phyloP scores from a whole-genome alignment of 2,797 vertebrate genomes.

The Nyctibius grandis region DNA sequence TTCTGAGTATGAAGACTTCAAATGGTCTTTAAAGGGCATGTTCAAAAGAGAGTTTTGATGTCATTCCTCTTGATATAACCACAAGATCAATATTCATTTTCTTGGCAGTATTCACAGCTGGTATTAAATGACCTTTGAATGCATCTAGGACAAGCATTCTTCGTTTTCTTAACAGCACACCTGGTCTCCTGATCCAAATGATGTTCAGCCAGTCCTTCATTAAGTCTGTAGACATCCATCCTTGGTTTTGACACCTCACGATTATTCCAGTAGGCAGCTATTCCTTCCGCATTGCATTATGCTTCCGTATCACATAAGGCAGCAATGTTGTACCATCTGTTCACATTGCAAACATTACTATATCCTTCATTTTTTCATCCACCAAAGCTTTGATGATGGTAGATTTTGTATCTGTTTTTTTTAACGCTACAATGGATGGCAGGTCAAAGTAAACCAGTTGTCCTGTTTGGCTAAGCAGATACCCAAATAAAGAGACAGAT shows the following conservation, averaged over 20 bases:
- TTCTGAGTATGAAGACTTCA: background rate
- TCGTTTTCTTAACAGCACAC: background rate
- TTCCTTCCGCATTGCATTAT: background rate
- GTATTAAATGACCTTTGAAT: background rate
- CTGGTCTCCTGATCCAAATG: background rate
- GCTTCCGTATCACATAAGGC: background rate
- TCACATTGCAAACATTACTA: background rate
- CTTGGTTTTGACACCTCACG: background rate
- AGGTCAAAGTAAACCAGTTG: background rate
- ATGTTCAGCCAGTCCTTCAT: background rate
- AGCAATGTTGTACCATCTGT: background rate
- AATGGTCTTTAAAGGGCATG: background rate
- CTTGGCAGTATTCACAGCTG: background rate
- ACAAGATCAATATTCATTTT: background rate
- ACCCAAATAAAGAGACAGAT: background rate
- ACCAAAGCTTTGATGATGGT: background rate
- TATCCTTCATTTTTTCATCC: background rate
- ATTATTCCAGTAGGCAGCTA: background rate
- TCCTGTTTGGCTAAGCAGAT: background rate
- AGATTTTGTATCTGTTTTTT: background rate
- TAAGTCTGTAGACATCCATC: background rate
- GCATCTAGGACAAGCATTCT: background rate
- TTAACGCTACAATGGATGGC: background rate
- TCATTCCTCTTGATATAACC: background rate
- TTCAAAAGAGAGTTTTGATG: background rate